Evolutionary conservation across 1,140 invertebrate species (phyloP), one percentile per base, ranked within the genome.

Genomic region (Leucophenga varia): DNA sequence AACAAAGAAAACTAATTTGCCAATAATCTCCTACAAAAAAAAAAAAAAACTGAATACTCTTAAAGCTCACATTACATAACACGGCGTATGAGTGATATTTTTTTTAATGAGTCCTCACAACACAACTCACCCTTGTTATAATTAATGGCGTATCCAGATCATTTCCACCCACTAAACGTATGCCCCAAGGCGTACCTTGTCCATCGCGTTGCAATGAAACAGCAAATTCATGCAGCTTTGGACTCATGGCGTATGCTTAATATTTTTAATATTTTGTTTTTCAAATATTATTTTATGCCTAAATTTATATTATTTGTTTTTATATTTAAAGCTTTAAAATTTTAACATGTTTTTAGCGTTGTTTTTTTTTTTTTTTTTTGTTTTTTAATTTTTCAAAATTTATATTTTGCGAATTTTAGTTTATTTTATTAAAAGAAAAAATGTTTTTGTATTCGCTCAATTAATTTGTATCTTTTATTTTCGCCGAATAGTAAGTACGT

Each of bases 91-190:
- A 17, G 22, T 28, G 13, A 34, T 34, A 6, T 34, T 22, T 10
- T 21, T n/a, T n/a, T 34, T 37, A 34, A 41, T 52, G 79, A 82
- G 86, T 38, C n/a, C n/a, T n/a, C n/a, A n/a, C n/a, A n/a, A n/a
- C n/a, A n/a, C n/a, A n/a, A n/a, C n/a, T 52, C 84, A 96, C 93
- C 85, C 89, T 89, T 58, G 92, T 93, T 71, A 97, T 85, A 70
- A 92, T 86, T 59, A 97, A 82, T 43, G 92, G 89, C n/a, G 88
- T 86, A 58, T 86, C 85, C 58, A 94, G 82, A 82, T 96, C 93
- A 52, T 85, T 82, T 51, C 93, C 93, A 57, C 93, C 93, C 52
- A 92, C 89, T 47, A 96, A 81, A 55, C 93, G 84, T 63, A 96
- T 90, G 38, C 93, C 93, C 93, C 93, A 97, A 56, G 89, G 87